Evolutionary conservation across 2,797 vertebrate species (phyloP).

Genomic region (Tragelaphus eurycerus): DNA sequence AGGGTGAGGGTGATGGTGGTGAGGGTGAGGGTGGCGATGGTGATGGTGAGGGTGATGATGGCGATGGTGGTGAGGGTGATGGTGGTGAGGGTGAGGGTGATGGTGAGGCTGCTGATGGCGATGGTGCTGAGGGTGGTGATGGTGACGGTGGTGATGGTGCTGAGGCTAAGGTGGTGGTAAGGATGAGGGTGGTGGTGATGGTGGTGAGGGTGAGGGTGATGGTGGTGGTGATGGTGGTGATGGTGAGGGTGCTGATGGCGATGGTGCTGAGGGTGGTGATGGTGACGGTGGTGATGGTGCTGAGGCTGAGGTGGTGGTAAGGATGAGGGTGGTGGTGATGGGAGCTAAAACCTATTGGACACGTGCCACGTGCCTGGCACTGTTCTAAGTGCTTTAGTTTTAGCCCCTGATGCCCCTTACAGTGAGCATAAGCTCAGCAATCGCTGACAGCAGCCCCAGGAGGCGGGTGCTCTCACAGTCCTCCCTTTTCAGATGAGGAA

Average conservation of each 20-base stretch:
- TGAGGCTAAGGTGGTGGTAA: no score
- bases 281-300: background rate
- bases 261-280: accelerated
- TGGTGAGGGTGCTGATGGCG: accelerated
- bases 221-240: accelerated
- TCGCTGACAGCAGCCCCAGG: background rate
- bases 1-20: accelerated
- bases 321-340: background rate
- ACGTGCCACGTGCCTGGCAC: background rate
- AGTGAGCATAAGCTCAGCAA: background rate
- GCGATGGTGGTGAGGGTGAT: accelerated
- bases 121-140: accelerated
- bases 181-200: accelerated
- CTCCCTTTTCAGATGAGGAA: background rate
- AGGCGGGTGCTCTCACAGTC: background rate
- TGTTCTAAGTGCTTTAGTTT: background rate
- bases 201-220: accelerated
- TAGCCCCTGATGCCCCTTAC: background rate
- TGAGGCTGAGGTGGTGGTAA: accelerated
- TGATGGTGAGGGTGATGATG: accelerated
- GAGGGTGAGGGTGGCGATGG: accelerated
- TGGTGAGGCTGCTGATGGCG: accelerated
- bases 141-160: accelerated
- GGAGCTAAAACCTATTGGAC: background rate
- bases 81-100: accelerated